Evolutionary conservation across 2,888 invertebrate genomes (phyloP), one percentile per base, ranked within the genome.

Genomic region (Drosophila fulvimacula): DNA sequence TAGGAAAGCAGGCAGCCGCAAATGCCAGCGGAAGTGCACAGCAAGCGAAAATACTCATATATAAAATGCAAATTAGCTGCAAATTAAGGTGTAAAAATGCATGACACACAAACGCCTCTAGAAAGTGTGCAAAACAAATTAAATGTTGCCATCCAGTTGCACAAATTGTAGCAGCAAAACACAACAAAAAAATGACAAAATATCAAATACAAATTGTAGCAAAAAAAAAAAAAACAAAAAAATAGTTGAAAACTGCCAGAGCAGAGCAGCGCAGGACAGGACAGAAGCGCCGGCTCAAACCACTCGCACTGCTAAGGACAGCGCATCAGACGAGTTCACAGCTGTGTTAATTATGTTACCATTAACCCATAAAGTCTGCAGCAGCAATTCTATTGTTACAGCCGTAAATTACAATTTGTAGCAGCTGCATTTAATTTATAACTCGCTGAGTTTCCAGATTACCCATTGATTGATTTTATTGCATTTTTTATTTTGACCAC

Each of bases 11-110:
- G 58, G 19, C 36, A 36, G 38, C 36, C 44, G 53, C 24, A 60
- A 62, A 66, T 74, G 66, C 58, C 65, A 65, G 51, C 61, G 69
- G 66, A 78, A 78, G 60, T 71, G 75, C 61, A 64, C 81, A 83
- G 64, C 77, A 79, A 66, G 71, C 72, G 62, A 72, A 69, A 66
- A 73, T 64, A 34, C 46, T 65, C 69, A 56, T 57, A 81, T 73
- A 75, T 77, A 81, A 73, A 72, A 82, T 83, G 81, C 78, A 88
- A 88, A 83, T 83, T 85, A 82, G 81, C 88, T 68, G 64, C 85
- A 83, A 80, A 88, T 82, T 83, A 80, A 88, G 88, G 83, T 88
- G 86, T 73, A 83, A 88, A 80, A 82, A 83, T 83, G 78, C 82
- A 88, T 78, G 83, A 80, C 83, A 81, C 74, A 82, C 78, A 79